These are phyloP conservation scores for Aleiodes leptofemur DNA, from an alignment of 2,888 invertebrate species.

Conservation along the genomic window DNA sequence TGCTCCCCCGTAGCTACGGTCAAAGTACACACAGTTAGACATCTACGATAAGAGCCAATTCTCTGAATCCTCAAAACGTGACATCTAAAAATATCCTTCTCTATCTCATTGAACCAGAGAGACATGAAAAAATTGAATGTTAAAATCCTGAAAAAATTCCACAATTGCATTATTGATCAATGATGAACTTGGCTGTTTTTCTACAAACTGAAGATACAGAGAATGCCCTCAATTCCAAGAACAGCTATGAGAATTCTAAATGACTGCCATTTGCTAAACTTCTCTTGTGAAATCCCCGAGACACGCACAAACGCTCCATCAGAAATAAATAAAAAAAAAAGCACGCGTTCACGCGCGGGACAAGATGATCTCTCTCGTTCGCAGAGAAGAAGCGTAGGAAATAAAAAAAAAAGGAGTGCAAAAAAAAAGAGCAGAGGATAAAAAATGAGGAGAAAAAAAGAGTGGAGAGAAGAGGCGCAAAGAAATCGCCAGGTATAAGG, in stretches of 20 bases:
- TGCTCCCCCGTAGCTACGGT: slow-evolving; percentile 27
- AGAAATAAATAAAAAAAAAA: slow-evolving; percentile 32
- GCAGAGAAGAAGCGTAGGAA: slow-evolving; percentile 37
- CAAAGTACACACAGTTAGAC: slow-evolving; percentile 37
- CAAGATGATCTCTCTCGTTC: slow-evolving; percentile 45
- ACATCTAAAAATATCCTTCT: not conserved
- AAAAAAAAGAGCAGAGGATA: slow-evolving; percentile 44
- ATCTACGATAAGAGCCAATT: slow-evolving; percentile 25
- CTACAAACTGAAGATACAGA: not conserved
- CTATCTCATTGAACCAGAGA: not conserved
- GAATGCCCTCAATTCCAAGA: not conserved
- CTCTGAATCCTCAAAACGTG: not conserved
- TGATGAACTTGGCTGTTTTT: not conserved
- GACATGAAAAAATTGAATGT: not conserved
- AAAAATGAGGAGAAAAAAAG: slow-evolving; percentile 43
- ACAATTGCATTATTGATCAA: not conserved
- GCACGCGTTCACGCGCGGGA: slow-evolving; percentile 43
- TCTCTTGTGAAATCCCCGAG: slow-evolving; percentile 12
- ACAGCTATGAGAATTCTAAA: slow-evolving; percentile 5
- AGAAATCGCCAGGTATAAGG: slow-evolving; percentile 56
- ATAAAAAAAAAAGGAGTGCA: slow-evolving; percentile 39
- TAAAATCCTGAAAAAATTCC: not conserved
- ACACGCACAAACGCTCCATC: slow-evolving; percentile 28
- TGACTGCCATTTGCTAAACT: slow-evolving; percentile 14
- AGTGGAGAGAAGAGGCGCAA: slow-evolving; percentile 45